phyloP scores from a whole-genome alignment of 2,113 vertebrate genomes.

The Arenaria interpres region DNA sequence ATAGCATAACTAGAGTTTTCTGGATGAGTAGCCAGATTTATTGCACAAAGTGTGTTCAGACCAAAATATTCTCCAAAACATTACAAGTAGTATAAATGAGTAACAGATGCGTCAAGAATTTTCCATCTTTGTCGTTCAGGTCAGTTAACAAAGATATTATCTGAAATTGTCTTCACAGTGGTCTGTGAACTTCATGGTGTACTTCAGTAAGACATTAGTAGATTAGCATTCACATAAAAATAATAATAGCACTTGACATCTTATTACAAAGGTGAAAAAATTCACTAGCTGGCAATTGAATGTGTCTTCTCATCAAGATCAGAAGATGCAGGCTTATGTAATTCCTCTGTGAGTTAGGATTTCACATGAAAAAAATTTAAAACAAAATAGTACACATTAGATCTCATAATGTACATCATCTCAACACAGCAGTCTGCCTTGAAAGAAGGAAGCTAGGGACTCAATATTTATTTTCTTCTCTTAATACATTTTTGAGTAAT shows the following conservation, averaged over 20 bases:
- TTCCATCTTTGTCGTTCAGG: background rate
- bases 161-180: background rate
- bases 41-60: background rate
- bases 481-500: background rate
- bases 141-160: background rate
- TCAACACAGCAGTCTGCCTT: background rate
- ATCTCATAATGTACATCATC: background rate
- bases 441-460: background rate
- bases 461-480: background rate
- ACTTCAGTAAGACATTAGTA: background rate
- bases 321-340: background rate
- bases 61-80: background rate
- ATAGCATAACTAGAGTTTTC: background rate
- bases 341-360: background rate
- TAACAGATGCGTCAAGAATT: background rate
- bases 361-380: background rate
- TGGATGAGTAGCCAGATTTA: background rate
- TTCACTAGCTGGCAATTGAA: background rate
- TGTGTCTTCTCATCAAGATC: background rate
- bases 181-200: background rate
- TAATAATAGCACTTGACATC: fast-evolving
- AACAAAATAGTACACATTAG: background rate
- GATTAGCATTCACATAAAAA: background rate
- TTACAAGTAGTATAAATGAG: background rate
- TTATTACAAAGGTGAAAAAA: background rate